Conservation (phyloP, 2,888 invertebrate genomes). For the Rotaria socialis region DNA sequence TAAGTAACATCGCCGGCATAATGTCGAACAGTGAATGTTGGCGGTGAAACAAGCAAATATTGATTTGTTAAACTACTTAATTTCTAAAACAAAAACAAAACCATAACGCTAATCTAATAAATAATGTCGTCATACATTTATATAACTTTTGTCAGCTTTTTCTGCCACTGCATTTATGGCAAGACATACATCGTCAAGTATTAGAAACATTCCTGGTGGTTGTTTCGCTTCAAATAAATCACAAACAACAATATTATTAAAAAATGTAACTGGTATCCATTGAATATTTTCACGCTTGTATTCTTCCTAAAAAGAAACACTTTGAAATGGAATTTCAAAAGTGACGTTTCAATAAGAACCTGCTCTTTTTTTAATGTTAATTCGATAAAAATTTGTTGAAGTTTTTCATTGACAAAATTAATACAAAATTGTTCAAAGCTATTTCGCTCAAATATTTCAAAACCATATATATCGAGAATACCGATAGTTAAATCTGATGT, state of each 20-base stretch:
- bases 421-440: conserved; percentile 72
- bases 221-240: conserved; percentile 67
- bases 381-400: conserved; percentile 71
- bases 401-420: conserved; percentile 70
- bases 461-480: conserved; percentile 70
- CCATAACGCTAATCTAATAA: conserved; percentile 41
- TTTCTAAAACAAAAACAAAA: conserved; percentile 60
- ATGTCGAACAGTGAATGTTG: conserved; percentile 67
- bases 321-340: too few species aligned
- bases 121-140: conserved; percentile 58
- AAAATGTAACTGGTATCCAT: conserved; percentile 69
- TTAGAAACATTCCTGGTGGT: conserved; percentile 66
- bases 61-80: conserved; percentile 60
- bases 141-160: conserved; percentile 65
- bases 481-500: conserved; percentile 63
- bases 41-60: conserved; percentile 51
- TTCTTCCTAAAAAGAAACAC: conserved; percentile 63
- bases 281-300: conserved; percentile 68
- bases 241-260: conserved; percentile 70
- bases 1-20: conserved; percentile 69
- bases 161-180: conserved; percentile 68
- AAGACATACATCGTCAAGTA: conserved; percentile 69
- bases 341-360: conserved; percentile 55
- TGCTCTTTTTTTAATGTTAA: conserved; percentile 69
- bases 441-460: conserved; percentile 69